A percentile compares a stretch with the other conserved stretches of the same genome.
Evolutionary conservation across 2,113 vertebrate species (phyloP).

Genomic region (Hemicordylus capensis): DNA sequence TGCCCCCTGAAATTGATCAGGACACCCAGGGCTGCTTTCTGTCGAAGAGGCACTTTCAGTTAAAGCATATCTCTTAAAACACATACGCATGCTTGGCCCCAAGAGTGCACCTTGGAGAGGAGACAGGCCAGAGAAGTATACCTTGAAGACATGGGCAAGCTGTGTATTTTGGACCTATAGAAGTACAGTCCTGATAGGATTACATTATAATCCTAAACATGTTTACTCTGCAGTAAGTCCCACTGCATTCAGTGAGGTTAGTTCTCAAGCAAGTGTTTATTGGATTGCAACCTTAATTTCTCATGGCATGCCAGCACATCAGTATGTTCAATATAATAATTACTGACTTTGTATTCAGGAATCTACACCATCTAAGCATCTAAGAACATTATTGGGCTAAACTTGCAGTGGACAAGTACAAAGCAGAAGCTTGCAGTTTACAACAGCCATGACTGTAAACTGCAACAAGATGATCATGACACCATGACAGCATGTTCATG

Average conservation of each 20-base stretch:
- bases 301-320: background rate
- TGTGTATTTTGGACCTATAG: background rate
- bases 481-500: no score
- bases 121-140: background rate
- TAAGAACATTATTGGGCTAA: background rate
- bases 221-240: background rate
- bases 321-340: background rate
- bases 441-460: background rate
- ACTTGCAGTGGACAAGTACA: background rate
- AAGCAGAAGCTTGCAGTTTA: background rate
- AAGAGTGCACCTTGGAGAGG: background rate
- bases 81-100: background rate
- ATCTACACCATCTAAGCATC: background rate
- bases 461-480: no score
- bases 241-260: background rate
- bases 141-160: background rate
- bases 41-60: no score
- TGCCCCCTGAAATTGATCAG: no score
- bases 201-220: background rate
- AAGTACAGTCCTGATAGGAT: no score
- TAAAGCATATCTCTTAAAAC: no score
- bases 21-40: no score
- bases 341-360: background rate
- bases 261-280: background rate
- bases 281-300: background rate